Evolutionary conservation across 2,113 vertebrate species (phyloP), one percentile per base, ranked within the genome.

Genomic region (Brevimyrus niger): DNA sequence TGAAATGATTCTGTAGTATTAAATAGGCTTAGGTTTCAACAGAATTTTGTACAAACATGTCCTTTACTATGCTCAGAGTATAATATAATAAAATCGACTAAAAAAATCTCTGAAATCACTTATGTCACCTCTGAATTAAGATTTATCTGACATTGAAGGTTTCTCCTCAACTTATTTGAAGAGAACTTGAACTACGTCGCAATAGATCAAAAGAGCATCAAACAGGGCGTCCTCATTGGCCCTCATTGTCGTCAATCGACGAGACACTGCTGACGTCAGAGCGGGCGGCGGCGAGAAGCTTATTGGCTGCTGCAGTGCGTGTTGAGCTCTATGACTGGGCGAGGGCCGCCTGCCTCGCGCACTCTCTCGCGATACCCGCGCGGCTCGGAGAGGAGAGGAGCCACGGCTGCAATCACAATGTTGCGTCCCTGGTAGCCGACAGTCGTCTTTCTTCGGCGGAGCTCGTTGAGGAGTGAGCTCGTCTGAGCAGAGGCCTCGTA

Each of bases 361-460:
- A 1, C 0, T 50, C 0, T 94, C 91, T 95, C 95, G 96, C 96
- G 95, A 92, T 93, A 88, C n/a, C 31, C 88, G 21, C 47, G 10
- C 69, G 38, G 50, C 80, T 84, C 44, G 38, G 46, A 27, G 61
- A 46, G 42, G 51, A 83, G 51, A 85, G 88, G 51, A 85, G 73
- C 73, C 88, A 61, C 38, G 88, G 88, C n/a, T 89, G 23, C 42
- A 13, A 11, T 44, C 51, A 42, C 51, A 58, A 83, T 82, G 80
- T 42, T 89, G 80, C 44, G 42, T 83, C 27, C 82, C 76, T 58
- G 76, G 38, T 46, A 61, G 53, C 23, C 80, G 76, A 47, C 76
- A 19, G 21, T 21, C 35, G 76, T 42, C 21, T 89, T 84, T 84
- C 88, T 42, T 85, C 50, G 35, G 42, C 38, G 48, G 76, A 58